Conservation (phyloP, 2,797 vertebrate species). For the Heliangelus exortis region DNA sequence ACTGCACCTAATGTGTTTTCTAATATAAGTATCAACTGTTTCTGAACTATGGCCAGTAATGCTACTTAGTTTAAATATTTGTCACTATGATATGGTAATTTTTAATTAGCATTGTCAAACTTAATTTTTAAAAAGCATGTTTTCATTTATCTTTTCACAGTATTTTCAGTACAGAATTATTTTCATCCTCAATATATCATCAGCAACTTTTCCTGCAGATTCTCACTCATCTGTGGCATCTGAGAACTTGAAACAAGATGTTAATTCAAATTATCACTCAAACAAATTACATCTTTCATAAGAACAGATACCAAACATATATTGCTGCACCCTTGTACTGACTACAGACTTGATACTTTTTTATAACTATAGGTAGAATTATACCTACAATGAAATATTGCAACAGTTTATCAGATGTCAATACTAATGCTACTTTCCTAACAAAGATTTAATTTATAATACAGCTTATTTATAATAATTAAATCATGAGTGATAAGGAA, state of each 20-base stretch:
- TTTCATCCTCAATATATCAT: not conserved
- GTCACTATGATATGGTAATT: not conserved
- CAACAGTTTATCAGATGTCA: not conserved
- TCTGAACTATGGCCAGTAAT: not conserved
- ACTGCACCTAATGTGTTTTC: not conserved
- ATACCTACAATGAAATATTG: not conserved
- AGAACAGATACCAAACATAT: not conserved
- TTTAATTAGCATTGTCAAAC: not conserved
- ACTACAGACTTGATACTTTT: not conserved
- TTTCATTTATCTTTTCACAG: not conserved
- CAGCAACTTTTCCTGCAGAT: not conserved
- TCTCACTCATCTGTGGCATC: not conserved
- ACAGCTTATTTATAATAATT: not conserved
- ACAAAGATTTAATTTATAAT: conserved; percentile 30
- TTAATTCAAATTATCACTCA: not conserved
- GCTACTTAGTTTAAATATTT: not conserved
- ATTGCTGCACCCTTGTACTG: not conserved
- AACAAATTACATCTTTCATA: not conserved
- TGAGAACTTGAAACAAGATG: not conserved
- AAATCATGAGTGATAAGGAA: conserved; percentile 10
- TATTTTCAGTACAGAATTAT: not conserved
- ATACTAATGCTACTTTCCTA: not conserved
- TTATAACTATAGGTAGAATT: not conserved
- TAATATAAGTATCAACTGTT: not conserved
- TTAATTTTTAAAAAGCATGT: not conserved